Evolutionary conservation across 2,113 vertebrate species (phyloP).

Genomic region (Eurypyga helias): DNA sequence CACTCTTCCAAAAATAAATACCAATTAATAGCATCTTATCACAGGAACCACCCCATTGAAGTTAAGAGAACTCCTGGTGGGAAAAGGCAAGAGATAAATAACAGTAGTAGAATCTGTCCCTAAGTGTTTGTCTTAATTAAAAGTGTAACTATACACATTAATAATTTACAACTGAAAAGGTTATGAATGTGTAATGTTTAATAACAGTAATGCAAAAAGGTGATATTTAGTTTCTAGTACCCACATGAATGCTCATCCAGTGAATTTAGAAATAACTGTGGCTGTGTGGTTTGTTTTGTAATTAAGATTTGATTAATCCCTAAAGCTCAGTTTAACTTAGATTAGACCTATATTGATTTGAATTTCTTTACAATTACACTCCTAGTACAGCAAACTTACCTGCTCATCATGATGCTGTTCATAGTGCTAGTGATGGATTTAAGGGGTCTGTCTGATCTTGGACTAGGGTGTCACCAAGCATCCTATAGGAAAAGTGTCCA

Average conservation of each 20-base stretch:
- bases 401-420: neutral
- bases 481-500: neutral
- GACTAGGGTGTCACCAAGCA: neutral
- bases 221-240: constrained; percentile 55
- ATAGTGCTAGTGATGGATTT: neutral
- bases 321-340: constrained; percentile 70
- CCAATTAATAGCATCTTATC: neutral
- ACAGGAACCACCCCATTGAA: neutral
- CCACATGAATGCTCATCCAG: constrained; percentile 16
- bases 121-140: constrained; percentile 64
- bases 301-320: constrained; percentile 77
- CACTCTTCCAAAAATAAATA: constrained; percentile 8
- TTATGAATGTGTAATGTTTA: constrained; percentile 56
- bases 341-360: constrained; percentile 68
- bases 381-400: constrained; percentile 27
- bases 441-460: neutral
- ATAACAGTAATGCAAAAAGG: constrained; percentile 65
- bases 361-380: constrained; percentile 61
- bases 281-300: constrained; percentile 66
- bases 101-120: constrained; percentile 9
- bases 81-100: constrained; percentile 5
- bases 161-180: constrained; percentile 55
- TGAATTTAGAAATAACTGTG: constrained; percentile 62
- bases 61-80: neutral
- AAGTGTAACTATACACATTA: constrained; percentile 37